These are phyloP conservation scores for Oryzias woworae DNA, from an alignment of 2,113 vertebrate genomes.

Conservation along the genomic window DNA sequence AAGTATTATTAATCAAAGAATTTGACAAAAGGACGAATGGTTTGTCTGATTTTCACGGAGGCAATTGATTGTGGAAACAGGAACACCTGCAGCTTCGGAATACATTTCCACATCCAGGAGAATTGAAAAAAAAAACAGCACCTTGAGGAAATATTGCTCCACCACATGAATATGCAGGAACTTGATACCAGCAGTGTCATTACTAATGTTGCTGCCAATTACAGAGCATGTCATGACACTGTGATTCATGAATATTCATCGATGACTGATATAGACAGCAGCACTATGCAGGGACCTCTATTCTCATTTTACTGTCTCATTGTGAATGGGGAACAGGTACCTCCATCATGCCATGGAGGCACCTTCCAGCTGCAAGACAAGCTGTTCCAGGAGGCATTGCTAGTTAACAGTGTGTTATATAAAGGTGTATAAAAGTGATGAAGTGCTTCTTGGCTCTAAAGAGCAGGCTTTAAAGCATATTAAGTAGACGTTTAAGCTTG, in stretches of 20 bases:
- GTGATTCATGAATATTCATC: conserved; percentile 84
- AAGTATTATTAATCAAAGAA: conserved; percentile 71
- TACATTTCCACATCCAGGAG: conserved; percentile 78
- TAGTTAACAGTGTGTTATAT: conserved; percentile 87
- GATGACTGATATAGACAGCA: conserved; percentile 78
- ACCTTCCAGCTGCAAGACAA: conserved; percentile 79
- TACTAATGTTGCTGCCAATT: conserved; percentile 87
- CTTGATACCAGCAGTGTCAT: conserved; percentile 81
- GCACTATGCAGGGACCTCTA: conserved; percentile 69
- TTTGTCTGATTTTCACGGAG: conserved; percentile 75
- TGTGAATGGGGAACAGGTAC: conserved; percentile 80
- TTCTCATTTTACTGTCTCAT: conserved; percentile 82
- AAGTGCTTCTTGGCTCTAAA: conserved; percentile 78
- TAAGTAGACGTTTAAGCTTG: conserved; percentile 85
- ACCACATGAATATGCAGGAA: conserved; percentile 82
- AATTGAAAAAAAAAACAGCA: conserved; percentile 44
- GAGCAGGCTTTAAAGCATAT: conserved; percentile 86
- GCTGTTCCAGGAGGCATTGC: conserved; percentile 81
- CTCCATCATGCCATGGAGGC: conserved; percentile 78
- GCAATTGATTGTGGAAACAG: conserved; percentile 78
- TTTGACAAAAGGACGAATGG: conserved; percentile 69
- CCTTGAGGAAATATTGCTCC: conserved; percentile 77
- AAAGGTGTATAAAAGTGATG: conserved; percentile 86
- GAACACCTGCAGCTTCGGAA: conserved; percentile 81
- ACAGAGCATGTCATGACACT: conserved; percentile 83